Evolutionary conservation across 2,113 vertebrate genomes (phyloP).

Genomic region (Lamprologus callipterus): DNA sequence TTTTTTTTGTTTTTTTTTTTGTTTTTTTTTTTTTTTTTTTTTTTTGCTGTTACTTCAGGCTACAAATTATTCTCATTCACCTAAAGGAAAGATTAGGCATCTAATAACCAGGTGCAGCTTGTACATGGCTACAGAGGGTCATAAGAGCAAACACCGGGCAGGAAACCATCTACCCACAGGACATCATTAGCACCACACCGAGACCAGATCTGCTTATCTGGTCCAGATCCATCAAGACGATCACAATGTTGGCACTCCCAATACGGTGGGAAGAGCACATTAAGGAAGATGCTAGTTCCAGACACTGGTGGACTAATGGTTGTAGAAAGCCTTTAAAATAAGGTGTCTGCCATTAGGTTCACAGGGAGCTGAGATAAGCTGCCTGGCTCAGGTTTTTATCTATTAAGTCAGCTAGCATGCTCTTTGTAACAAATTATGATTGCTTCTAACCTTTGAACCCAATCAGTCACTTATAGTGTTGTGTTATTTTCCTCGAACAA

Average conservation of each 20-base stretch:
- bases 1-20: background rate
- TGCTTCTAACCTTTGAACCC: background rate
- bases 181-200: background rate
- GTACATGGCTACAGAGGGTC: background rate
- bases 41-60: background rate
- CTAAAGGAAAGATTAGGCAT: background rate
- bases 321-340: background rate
- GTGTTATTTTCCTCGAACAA: background rate
- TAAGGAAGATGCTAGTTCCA: background rate
- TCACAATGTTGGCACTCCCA: background rate
- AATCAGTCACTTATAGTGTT: background rate
- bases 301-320: background rate
- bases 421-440: background rate
- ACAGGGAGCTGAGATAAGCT: background rate
- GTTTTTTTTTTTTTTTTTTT: fast-evolving
- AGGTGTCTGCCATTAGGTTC: background rate
- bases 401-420: background rate
- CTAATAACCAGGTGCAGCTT: background rate
- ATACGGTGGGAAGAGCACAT: background rate
- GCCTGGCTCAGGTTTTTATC: background rate
- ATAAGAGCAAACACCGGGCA: background rate
- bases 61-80: background rate
- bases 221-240: background rate
- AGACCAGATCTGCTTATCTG: background rate
- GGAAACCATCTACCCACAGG: background rate